A percentile compares a stretch with the other conserved stretches of the same genome.
phyloP scores from a whole-genome alignment of 2,113 vertebrate species.

The Gopherus evgoodei region DNA sequence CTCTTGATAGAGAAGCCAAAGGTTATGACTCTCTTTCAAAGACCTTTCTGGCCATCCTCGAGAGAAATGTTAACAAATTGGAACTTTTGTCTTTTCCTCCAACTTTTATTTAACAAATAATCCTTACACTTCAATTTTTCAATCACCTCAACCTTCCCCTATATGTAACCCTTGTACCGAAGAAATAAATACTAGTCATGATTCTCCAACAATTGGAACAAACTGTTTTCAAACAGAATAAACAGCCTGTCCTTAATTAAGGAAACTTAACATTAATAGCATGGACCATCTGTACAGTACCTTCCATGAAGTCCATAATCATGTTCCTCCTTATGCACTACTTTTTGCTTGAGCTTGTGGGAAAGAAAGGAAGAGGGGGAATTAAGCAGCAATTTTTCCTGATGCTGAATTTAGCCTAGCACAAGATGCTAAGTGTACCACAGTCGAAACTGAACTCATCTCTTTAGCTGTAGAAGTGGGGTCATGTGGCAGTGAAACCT shows the following conservation, averaged over 20 bases:
- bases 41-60: background rate
- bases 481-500: background rate
- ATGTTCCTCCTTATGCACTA: background rate
- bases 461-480: background rate
- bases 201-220: slow-evolving; percentile 33
- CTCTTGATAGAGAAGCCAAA: background rate
- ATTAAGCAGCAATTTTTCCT: background rate
- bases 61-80: background rate
- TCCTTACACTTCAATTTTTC: slow-evolving; percentile 16
- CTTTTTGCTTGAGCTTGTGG: background rate
- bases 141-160: background rate
- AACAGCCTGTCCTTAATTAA: slow-evolving; percentile 5
- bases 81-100: background rate
- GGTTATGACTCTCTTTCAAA: background rate
- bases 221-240: slow-evolving; percentile 36
- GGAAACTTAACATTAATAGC: background rate
- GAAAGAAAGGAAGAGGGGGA: background rate
- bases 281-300: background rate
- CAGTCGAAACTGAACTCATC: background rate
- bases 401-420: background rate
- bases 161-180: background rate
- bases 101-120: slow-evolving; percentile 71
- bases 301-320: background rate
- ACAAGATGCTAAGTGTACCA: background rate
- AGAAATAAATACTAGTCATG: slow-evolving; percentile 18